These are phyloP conservation scores for Charanyca ferruginea DNA, from an alignment of 2,888 invertebrate genomes.

Conservation along the genomic window DNA sequence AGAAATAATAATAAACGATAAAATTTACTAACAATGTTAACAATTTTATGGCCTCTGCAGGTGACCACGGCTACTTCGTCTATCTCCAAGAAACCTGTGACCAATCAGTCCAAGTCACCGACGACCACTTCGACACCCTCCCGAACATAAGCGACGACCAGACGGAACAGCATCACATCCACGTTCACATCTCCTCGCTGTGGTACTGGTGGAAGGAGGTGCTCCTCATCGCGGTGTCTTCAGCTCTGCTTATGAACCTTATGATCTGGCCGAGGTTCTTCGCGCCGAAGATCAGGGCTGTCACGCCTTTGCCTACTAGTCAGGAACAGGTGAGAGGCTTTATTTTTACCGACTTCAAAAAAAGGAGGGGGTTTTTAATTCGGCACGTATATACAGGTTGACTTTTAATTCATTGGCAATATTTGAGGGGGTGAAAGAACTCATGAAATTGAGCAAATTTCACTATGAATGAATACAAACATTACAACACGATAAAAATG, in stretches of 20 bases:
- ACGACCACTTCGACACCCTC: conserved; percentile 71
- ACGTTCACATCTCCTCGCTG: conserved; percentile 93
- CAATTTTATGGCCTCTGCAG: conserved; percentile 74
- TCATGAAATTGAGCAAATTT: too few relatives aligned
- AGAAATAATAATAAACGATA: too few relatives aligned
- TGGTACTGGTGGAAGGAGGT: conserved; percentile 96
- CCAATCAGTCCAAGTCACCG: conserved; percentile 82
- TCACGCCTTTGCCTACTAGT: conserved; percentile 75
- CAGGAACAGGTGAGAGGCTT: conserved; percentile 76
- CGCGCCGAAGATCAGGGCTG: conserved; percentile 73
- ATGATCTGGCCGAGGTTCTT: conserved; percentile 91
- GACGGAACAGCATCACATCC: conserved; percentile 91
- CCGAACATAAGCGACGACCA: conserved; percentile 84
- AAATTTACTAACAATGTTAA: too few relatives aligned
- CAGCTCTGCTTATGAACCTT: conserved; percentile 93
- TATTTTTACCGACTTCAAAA: too few relatives aligned
- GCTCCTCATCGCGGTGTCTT: conserved; percentile 93
- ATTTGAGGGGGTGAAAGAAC: too few relatives aligned
- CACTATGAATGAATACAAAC: too few relatives aligned
- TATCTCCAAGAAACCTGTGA: conserved; percentile 91
- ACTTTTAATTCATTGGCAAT: too few relatives aligned
- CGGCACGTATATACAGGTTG: too few relatives aligned
- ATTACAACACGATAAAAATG: too few relatives aligned
- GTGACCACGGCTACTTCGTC: conserved; percentile 94
- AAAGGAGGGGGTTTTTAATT: too few relatives aligned